Evolutionary conservation across 2,888 invertebrate genomes (phyloP), one percentile per base, ranked within the genome.

Genomic region (Geophilus truncorum): DNA sequence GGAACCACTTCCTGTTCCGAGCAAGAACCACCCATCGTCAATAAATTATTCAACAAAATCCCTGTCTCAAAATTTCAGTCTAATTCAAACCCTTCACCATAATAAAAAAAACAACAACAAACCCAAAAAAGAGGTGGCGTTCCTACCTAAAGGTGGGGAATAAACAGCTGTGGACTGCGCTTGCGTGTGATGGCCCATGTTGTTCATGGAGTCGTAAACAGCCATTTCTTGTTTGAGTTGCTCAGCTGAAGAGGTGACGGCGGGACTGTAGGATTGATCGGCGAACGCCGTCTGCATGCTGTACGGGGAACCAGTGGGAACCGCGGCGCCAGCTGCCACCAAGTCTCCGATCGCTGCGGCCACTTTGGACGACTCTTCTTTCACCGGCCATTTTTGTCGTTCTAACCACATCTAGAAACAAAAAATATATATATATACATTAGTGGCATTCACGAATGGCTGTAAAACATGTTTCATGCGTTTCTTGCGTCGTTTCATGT

Each of bases 141-240:
- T n/a, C 81, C 83, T 82, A 84, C 91, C 91, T 85, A 92, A 90
- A 62, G 94, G 92, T 83, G 94, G 93, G 82, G 94, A 93, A 87
- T 95, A 95, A 7, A 94, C 90, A 80, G 88, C 87, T 9, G 85
- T 85, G 80, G 85, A 85, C 83, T 93, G 93, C 25, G 93, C 91
- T 82, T 84, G 83, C 10, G 83, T 82, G 36, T 82, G 81, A 77
- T 92, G 92, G 84, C 92, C 91, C 90, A 92, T 92, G 83, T 91
- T 91, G 86, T 91, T 90, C 87, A 92, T 91, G 86, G 92, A 83
- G 80, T 85, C 84, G 79, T 84, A 82, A n/a, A 81, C 82, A 40
- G 81, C 77, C 81, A 81, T 82, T 25, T 81, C 82, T 36, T 82
- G 82, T 70, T 82, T 81, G 30, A 82, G 81, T 51, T 82, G 82